Conservation (phyloP, 2,797 vertebrate species). For the Garrulus glandarius region DNA sequence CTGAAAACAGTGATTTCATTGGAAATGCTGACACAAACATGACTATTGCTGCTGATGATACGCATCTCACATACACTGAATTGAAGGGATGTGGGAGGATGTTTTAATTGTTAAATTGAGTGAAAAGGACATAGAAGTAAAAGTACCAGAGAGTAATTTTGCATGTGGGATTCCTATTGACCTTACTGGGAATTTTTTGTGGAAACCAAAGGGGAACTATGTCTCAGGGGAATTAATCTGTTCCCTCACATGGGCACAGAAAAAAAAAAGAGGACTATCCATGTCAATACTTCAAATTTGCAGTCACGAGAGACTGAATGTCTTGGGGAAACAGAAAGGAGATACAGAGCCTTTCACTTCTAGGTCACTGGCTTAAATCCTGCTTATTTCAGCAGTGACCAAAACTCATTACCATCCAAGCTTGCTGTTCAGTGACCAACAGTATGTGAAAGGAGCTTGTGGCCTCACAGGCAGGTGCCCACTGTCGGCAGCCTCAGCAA, state of each 20-base stretch:
- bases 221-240: neutral
- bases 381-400: constrained; percentile 69
- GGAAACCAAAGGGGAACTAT: neutral
- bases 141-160: constrained; percentile 6
- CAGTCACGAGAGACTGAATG: constrained; percentile 38
- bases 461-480: constrained; percentile 51
- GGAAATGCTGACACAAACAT: constrained; percentile 67
- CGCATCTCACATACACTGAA: constrained; percentile 20
- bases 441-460: constrained; percentile 59
- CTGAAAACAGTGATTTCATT: constrained; percentile 60
- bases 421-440: constrained; percentile 44
- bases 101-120: constrained; percentile 54
- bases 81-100: constrained; percentile 3
- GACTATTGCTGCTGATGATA: constrained; percentile 51
- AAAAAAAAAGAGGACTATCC: constrained; percentile 2
- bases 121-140: constrained; percentile 43
- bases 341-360: constrained; percentile 56
- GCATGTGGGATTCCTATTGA: neutral
- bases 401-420: constrained; percentile 63
- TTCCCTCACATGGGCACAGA: neutral
- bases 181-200: constrained; percentile 11
- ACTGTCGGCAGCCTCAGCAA: constrained; percentile 5
- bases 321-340: constrained; percentile 41
- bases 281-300: constrained; percentile 46
- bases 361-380: constrained; percentile 66